Evolutionary conservation across 2,888 invertebrate species (phyloP).

Genomic region (Lucinisca nassula): DNA sequence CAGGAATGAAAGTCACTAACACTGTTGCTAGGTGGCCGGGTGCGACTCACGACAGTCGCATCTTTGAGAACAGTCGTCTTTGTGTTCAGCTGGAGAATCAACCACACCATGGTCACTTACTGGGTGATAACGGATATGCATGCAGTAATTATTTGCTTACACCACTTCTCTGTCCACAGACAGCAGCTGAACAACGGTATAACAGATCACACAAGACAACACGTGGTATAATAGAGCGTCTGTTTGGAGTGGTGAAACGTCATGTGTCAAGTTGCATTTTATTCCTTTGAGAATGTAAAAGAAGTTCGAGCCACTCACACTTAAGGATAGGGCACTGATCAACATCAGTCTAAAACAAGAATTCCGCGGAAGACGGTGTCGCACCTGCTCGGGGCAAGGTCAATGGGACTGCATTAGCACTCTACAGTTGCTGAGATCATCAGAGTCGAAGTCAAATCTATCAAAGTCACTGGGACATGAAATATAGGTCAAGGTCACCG

Average conservation of each 20-base stretch:
- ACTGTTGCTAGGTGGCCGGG: neutral
- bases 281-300: neutral
- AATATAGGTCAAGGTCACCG: no score
- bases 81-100: neutral
- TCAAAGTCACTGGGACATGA: no score
- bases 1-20: neutral
- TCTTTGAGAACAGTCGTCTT: neutral
- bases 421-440: no score
- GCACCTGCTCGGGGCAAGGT: neutral
- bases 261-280: neutral
- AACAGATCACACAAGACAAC: neutral
- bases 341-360: neutral
- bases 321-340: neutral
- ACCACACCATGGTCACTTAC: neutral
- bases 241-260: neutral
- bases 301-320: neutral
- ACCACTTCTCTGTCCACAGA: neutral
- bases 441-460: no score
- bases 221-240: conserved; percentile 17
- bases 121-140: conserved; percentile 16
- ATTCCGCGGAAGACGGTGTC: no score
- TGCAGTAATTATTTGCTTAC: neutral
- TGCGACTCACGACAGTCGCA: neutral
- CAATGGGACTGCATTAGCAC: no score
- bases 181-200: neutral